Conservation (phyloP, 2,113 vertebrate genomes). For the Ctenodactylus gundi region DNA sequence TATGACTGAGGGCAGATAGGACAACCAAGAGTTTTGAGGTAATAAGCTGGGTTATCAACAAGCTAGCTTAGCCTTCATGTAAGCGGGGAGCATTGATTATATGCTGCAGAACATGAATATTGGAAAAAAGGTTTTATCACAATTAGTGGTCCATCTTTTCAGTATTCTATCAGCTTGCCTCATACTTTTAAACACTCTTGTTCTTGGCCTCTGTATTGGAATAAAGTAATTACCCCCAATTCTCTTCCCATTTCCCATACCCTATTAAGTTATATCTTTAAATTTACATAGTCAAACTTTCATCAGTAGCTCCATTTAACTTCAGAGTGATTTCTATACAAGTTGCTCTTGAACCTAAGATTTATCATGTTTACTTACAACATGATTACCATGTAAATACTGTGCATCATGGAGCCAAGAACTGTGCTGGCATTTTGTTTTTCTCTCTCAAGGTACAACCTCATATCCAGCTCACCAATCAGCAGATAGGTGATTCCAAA, state of each 20-base stretch:
- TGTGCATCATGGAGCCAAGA: neutral
- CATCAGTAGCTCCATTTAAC: neutral
- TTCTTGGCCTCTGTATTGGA: neutral
- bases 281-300: neutral
- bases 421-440: neutral
- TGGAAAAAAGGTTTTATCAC: neutral
- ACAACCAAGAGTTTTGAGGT: neutral
- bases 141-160: neutral
- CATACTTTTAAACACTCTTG: slow-evolving; percentile 23
- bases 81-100: neutral
- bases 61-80: neutral
- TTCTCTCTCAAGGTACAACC: neutral
- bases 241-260: neutral
- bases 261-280: neutral
- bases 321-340: neutral
- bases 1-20: neutral
- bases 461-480: neutral
- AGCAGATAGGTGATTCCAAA: slow-evolving; percentile 4
- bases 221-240: neutral
- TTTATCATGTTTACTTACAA: neutral
- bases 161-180: neutral
- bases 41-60: neutral
- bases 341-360: neutral
- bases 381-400: neutral
- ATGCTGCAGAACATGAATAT: neutral